Base-by-base conservation (phyloP, 2,888 invertebrate species). In the Prostheceraeus crozeri region DNA sequence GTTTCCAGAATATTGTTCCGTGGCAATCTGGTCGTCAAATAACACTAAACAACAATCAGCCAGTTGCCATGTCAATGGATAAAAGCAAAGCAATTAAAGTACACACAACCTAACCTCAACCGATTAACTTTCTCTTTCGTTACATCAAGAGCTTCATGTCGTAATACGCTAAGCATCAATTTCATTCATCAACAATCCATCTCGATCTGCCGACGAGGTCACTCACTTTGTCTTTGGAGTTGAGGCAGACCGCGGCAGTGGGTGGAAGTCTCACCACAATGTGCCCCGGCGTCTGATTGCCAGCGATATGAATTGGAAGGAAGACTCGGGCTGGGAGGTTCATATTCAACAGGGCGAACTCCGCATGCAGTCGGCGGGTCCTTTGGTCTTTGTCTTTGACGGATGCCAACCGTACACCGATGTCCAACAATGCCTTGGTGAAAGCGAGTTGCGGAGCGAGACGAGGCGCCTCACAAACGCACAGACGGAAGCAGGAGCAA, bases 301-400 rank as follows among this genome's bases (percentile, higher is more conserved):
- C 85, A 67, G 83, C 81, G 67, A 85, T 85, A 76, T 89, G 85
- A 48, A 96, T 81, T 11, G 98, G 98, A 68, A 99, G 81, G 94
- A 96, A 98, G 63, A 98, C 96, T 61, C 93, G 81, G 10, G 96
- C 94, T 11, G 98, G 98, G 63, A 99, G 82, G 80, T 98, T 96
- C 67, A 94, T 82, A 79, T 98, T 98, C 61, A 98, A 81, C 68
- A 88, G 82, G 66, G 87, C 88, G 67, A 98, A 81, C 76, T 94
- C 94, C 59, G 93, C 90, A 65, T 91, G 84, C 66, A 98, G 80
- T 67, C 88, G 68, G 19, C 68, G 67, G 77, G 76, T 93, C 78
- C 93, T 87, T 66, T 87, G 84, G 76, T 96, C 91, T 77, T 89
- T 89, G 54, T 85, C 86, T 35, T 85, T 83, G 68, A 88, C 82